These are phyloP conservation scores for Melanotaenia pygmaea DNA, from an alignment of 2,797 vertebrate species.

Conservation along the genomic window DNA sequence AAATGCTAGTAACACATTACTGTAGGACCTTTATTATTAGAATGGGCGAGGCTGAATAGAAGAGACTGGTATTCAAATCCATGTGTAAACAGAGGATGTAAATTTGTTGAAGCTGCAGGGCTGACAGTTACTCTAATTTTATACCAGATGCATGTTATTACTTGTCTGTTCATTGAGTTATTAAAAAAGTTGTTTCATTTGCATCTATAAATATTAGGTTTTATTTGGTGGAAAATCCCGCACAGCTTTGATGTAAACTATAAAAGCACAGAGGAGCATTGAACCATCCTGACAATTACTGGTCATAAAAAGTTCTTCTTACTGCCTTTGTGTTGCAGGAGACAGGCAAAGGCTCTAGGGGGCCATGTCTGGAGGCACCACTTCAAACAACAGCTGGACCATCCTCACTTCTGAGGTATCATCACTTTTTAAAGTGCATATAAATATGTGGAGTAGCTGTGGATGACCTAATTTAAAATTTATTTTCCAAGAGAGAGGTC, in stretches of 20 bases:
- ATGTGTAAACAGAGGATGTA: constrained; percentile 54
- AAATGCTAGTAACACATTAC: constrained; percentile 43
- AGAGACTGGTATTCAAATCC: constrained; percentile 68
- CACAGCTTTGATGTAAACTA: not conserved
- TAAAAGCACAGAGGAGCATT: not conserved
- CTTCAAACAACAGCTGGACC: constrained; percentile 87
- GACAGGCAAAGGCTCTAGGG: constrained; percentile 67
- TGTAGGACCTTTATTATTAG: constrained; percentile 58
- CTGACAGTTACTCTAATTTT: constrained; percentile 1
- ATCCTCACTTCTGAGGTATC: constrained; percentile 86
- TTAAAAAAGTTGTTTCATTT: not conserved
- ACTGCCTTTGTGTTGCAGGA: constrained; percentile 71
- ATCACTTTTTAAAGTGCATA: constrained; percentile 10
- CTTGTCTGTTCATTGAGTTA: not conserved
- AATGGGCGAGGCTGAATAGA: constrained; percentile 54
- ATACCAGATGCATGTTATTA: not conserved
- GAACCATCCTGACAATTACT: not conserved
- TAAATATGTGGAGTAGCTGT: constrained; percentile 4
- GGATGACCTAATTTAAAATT: constrained; percentile 42
- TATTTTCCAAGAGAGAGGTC: constrained; percentile 26
- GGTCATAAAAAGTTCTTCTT: constrained; percentile 1
- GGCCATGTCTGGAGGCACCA: constrained; percentile 86
- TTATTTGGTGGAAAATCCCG: not conserved
- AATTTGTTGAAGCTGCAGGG: constrained; percentile 41
- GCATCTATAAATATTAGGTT: not conserved